Base-by-base conservation (phyloP, 2,797 vertebrate genomes). In the Melanotaenia parkinsoni region DNA sequence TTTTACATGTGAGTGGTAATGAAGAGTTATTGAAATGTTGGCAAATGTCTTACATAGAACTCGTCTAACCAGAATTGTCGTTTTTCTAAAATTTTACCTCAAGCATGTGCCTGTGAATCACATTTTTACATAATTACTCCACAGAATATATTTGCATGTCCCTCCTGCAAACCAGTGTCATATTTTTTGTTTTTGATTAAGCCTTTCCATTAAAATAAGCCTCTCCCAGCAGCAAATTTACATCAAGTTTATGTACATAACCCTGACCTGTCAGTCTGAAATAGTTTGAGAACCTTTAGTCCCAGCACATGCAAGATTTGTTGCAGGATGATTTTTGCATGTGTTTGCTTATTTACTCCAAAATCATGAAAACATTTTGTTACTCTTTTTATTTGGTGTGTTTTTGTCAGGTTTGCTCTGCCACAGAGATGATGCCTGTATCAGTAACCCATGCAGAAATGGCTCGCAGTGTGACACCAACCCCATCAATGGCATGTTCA, bases 381-480 rank as follows among this genome's bases (percentile, higher is more conserved):
- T 4, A 30, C 28, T 72, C 1, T 16, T 60, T 67, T 53, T 40
- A 45, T 43, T 2, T 38, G 3, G 9, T 9, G 10, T 76, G 16
- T 79, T 58, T 11, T 20, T 16, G 63, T 54, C 86, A 96, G 95
- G 95, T 70, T 76, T 96, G 82, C 92, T 96, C 63, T 96, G 95
- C 82, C 94, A 95, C 26, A 86, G 88, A 64, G 89, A 94, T 20
- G 94, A 96, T 1, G 95, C 94, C 37, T 96, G 95, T 60, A 95
- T 94, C 64, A 96, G 94, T 87, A 95, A 94, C 82, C 95, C 95
- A 0, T 96, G 95, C 63, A 90, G 94, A 63, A 91, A 90, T 54
- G 95, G 94, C 5, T 93, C 95, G 11, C 93, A 94, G 43, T 96
- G 95, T 24, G 92, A 96, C 91, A 95, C 95, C 70, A 96, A 96